Percentiles rank a stretch among this genome's conserved stretches.
Evolutionary conservation across 2,113 vertebrate genomes (phyloP).

Genomic region (Pavo muticus): DNA sequence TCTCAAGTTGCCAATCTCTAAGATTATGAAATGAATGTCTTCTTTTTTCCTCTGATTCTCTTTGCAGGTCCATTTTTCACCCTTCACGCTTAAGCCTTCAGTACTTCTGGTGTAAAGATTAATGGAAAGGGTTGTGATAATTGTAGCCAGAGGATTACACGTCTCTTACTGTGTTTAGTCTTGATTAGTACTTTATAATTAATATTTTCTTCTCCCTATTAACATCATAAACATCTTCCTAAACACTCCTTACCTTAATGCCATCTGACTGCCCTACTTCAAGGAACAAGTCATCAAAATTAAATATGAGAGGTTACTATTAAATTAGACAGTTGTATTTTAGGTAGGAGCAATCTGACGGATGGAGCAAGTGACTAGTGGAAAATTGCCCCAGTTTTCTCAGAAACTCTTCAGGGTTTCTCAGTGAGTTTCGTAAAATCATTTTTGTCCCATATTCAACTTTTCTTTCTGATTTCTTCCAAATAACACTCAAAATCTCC

Average conservation of each 20-base stretch:
- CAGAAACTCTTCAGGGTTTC: neutral
- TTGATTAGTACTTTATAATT: conserved; percentile 10
- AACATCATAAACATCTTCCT: neutral
- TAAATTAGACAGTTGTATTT: neutral
- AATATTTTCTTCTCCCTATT: neutral
- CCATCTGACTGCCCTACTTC: neutral
- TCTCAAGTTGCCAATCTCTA: neutral
- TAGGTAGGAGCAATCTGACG: neutral
- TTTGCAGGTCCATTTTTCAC: neutral
- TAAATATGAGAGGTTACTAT: neutral
- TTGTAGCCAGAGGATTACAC: neutral
- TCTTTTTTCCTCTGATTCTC: neutral
- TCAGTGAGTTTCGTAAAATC: neutral
- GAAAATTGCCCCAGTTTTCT: neutral
- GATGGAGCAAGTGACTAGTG: neutral
- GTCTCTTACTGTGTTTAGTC: neutral
- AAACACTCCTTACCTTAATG: neutral
- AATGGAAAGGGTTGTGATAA: neutral
- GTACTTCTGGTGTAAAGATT: neutral
- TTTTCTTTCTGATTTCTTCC: neutral
- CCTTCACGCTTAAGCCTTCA: neutral
- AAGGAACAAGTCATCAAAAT: neutral
- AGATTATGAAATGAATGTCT: neutral
- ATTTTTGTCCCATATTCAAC: neutral
- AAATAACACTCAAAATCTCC: conserved; percentile 20